These are phyloP conservation scores for Nemoura dubitans DNA, from an alignment of 2,888 invertebrate species.

Conservation along the genomic window DNA sequence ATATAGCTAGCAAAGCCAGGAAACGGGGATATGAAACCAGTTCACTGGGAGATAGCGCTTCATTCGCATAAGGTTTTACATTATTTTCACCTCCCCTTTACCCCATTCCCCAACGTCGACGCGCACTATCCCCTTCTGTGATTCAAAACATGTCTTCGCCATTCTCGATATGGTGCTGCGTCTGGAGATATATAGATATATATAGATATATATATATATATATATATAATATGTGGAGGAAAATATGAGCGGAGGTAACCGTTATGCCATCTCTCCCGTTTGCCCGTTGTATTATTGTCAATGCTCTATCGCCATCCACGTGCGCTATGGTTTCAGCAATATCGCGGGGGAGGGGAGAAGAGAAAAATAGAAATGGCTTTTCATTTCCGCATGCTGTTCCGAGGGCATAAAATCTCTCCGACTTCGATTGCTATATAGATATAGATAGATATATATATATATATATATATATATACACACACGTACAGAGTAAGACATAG, in stretches of 20 bases:
- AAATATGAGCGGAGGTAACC: constrained; percentile 27
- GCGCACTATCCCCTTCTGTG: constrained; percentile 16
- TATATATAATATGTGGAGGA: constrained; percentile 13
- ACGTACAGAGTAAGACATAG: not conserved
- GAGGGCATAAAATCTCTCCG: constrained; percentile 46
- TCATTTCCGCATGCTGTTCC: constrained; percentile 45
- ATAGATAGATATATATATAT: not conserved
- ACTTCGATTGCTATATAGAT: constrained; percentile 17
- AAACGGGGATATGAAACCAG: constrained; percentile 15
- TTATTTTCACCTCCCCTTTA: not conserved
- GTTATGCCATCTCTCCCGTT: constrained; percentile 32
- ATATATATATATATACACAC: not conserved
- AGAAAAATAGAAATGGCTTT: constrained; percentile 47
- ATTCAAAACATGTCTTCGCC: constrained; percentile 37
- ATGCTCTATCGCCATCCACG: constrained; percentile 4
- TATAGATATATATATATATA: no score
- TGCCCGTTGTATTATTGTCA: constrained; percentile 32
- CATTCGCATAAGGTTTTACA: constrained; percentile 30
- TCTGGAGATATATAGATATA: no score
- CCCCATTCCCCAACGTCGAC: not conserved
- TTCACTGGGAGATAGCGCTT: not conserved
- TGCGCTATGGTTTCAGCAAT: constrained; percentile 16
- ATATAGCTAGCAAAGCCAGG: not conserved
- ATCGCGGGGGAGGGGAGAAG: constrained; percentile 8
- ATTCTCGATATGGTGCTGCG: constrained; percentile 34